Evolutionary conservation across 2,888 invertebrate genomes (phyloP), one percentile per base, ranked within the genome.

Genomic region (Merodon equestris): DNA sequence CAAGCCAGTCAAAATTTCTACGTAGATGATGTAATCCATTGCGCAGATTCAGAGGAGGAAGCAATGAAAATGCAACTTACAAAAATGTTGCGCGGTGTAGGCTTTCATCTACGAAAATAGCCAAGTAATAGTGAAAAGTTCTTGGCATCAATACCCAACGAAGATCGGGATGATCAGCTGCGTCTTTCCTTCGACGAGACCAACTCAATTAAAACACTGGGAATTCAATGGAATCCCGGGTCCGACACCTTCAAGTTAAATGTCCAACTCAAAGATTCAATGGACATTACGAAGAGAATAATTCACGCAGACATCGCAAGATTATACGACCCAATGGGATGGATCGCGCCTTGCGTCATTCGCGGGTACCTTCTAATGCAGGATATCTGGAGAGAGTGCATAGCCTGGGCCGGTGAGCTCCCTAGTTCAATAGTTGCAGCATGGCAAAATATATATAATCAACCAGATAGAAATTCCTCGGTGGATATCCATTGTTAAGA

Each of bases 41-140:
- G 38, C 7, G 64, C 45, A 18, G 53, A 54, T 13, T 18, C 63
- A 13, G 17, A 34, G 17, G 17, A 15, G 0, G 44, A 63, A 63
- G 51, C 51, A 12, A 54, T 47, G 54, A 18, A 54, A 19, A 18
- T 0, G 0, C 38, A 54, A 18, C 45, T 63, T 1, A 34, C 3
- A 1, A 10, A 9, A 9, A 53, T 53, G 53, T 17, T 63, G 7
- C 27, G 15, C 0, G 17, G 45, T 9, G 63, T 34, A 45, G 51
- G 44, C 12, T 63, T 63, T 12, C 44, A 50, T 9, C 13, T 63
- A n/a, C 14, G 63, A 10, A 64, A 64, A 53, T 51, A 44, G 40
- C 38, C 14, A 0, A 61, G 53, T 10, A 53, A 53, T 12, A 40
- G 45, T 10, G 17, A 63, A 9, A 34, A 1, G n/a, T 3, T 53